Base-by-base conservation (phyloP, 2,113 vertebrate genomes). In the Talpa occidentalis region DNA sequence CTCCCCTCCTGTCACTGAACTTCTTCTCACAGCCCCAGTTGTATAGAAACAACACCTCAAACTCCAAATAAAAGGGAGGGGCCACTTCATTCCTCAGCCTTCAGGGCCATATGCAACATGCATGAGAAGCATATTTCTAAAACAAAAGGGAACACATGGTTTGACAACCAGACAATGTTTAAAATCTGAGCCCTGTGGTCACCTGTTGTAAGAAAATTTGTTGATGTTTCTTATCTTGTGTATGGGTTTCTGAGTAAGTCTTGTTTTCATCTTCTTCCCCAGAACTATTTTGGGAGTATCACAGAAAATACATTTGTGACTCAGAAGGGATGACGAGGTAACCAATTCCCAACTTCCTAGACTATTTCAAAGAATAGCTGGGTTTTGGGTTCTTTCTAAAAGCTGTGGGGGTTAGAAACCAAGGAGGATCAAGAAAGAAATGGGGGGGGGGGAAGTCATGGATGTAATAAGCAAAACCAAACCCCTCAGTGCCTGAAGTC, bases 181-280 rank as follows among this genome's bases (percentile, higher is more conserved):
- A 52, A 66, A 54, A 54, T 52, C 37, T 11, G 44, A 94, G 89
- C 32, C 40, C 24, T 12, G 32, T 0, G 8, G 40, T 24, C 2
- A 9, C 88, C 42, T 72, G 22, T n/a, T 40, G n/a, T 28, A 52
- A 93, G 28, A 76, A 28, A 8, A n/a, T 59, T 30, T 5, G 0
- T 4, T 37, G 67, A 52, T 70, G 59, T 49, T 81, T 95, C 80
- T 88, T 47, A 77, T 80, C 85, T 54, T 30, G 10, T 47, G 37
- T 83, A 11, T 4, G 70, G 74, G 44, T 70, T 78, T 96, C 80
- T 85, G 37, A 78, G 47, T 69, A 69, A 66, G 73, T 54, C 83
- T 86, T 49, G 28, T 17, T 92, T 94, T 88, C 60, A 70, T 76
- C 60, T 94, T 78, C 59, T 88, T 95, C 84, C 80, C 52, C 74